Evolutionary conservation across 2,113 vertebrate species (phyloP), one percentile per base, ranked within the genome.

Genomic region (Canis aureus): DNA sequence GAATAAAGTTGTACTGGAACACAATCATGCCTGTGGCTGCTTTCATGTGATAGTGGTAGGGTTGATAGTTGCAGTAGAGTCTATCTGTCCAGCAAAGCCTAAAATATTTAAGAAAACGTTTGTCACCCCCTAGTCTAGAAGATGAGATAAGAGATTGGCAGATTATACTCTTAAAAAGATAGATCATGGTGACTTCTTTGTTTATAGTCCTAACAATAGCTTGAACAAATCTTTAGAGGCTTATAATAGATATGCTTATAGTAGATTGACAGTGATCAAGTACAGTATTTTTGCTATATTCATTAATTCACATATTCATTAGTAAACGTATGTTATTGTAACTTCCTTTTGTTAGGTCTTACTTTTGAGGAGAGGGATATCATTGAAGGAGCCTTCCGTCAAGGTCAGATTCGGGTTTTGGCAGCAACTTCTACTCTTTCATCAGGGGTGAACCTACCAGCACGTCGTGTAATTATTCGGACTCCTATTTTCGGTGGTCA

Each of bases 391-490:
- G 99, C 99, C 35, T 99, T 99, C 93, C 99, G 99, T 87, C 99
- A 99, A 97, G 99, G 99, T 60, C 97, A 98, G 86, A 95, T 99
- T 74, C 99, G 98, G 66, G 99, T 99, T 25, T 98, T 99, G 91
- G 99, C 98, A 8, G 99, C 99, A 19, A 99, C 99, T 13, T 99
- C 99, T 32, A 99, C 99, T 0, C 99, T 99, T 49, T 99, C 99
- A 0, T 99, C 99, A 16, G 99, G 99, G 13, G 99, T 99, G 82
- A 99, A 99, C 98, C 98, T 99, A n/a, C 99, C 99, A 22, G 99
- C 99, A 2, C 99, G 99, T 25, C 98, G 99, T 80, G 99, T 99
- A 89, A 99, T 99, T 96, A 99, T 99, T 95, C 99, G 99, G 64
- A 99, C 99, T 2, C 99, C 99, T 8, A 95, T 99, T 49, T 99